phyloP scores from a whole-genome alignment of 2,797 vertebrate species.

The Rallus crepitans region DNA sequence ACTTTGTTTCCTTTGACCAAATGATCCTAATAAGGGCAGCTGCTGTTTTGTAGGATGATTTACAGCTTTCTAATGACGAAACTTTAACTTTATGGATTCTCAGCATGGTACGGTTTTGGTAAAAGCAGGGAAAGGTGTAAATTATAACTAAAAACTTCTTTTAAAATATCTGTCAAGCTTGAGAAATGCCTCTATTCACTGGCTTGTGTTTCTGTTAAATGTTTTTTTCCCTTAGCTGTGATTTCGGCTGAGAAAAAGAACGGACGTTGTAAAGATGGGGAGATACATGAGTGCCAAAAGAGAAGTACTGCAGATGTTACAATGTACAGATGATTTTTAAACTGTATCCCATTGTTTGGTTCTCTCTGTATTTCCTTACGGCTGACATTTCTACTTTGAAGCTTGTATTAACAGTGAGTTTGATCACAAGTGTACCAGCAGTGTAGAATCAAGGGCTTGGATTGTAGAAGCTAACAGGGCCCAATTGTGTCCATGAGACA shows the following conservation, averaged over 20 bases:
- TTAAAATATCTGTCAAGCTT: constrained; percentile 16
- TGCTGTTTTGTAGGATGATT: background rate
- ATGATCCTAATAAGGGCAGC: background rate
- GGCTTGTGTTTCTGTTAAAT: constrained; percentile 30
- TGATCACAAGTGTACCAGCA: background rate
- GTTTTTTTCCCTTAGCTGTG: background rate
- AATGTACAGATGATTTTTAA: background rate
- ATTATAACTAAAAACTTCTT: constrained; percentile 38
- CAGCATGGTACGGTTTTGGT: background rate
- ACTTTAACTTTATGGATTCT: background rate
- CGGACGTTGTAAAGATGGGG: constrained; percentile 17
- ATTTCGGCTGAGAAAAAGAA: constrained; percentile 30
- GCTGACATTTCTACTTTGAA: constrained; percentile 48
- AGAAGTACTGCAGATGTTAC: constrained; percentile 42
- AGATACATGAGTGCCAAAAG: background rate
- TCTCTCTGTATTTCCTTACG: background rate
- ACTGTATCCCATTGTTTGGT: background rate
- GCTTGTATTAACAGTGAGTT: background rate
- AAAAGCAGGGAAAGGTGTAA: constrained; percentile 23
- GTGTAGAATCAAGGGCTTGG: background rate
- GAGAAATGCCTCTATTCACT: constrained; percentile 32
- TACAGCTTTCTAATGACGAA: constrained; percentile 16
- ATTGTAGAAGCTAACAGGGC: background rate
- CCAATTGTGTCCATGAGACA: background rate
- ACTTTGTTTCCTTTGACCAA: background rate